phyloP scores from a whole-genome alignment of 2,888 invertebrate genomes.

The Chouioia cunea region DNA sequence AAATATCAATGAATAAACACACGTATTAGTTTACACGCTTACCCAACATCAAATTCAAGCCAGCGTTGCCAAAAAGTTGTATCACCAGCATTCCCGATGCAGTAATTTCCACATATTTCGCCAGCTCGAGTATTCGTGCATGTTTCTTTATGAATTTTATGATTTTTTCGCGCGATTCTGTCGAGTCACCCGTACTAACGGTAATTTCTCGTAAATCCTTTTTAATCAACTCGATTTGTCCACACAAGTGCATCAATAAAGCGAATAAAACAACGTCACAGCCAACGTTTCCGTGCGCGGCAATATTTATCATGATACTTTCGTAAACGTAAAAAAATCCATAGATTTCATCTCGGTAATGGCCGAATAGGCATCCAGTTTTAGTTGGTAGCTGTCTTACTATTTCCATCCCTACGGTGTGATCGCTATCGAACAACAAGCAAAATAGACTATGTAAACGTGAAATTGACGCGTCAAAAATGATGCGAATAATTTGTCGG shows the following conservation, averaged over 20 bases:
- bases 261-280: conserved; percentile 60
- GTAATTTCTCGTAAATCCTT: conserved; percentile 50
- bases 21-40: background rate
- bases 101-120: conserved; percentile 46
- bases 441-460: no score
- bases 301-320: background rate
- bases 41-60: conserved; percentile 39
- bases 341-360: conserved; percentile 41
- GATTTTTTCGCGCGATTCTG: conserved; percentile 33
- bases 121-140: conserved; percentile 46
- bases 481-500: no score
- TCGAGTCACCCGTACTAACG: background rate
- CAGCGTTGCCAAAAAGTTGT: conserved; percentile 47
- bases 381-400: conserved; percentile 42
- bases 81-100: conserved; percentile 49
- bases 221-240: conserved; percentile 60
- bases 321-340: conserved; percentile 33
- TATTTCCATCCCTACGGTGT: background rate
- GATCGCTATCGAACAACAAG: background rate
- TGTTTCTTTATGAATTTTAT: conserved; percentile 47
- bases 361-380: conserved; percentile 44
- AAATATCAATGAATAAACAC: no score
- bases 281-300: conserved; percentile 50
- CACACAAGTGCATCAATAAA: conserved; percentile 61
- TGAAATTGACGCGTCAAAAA: no score